Base-by-base conservation (phyloP, 2,113 vertebrate genomes). In the Chaetorhynchus papuensis region DNA sequence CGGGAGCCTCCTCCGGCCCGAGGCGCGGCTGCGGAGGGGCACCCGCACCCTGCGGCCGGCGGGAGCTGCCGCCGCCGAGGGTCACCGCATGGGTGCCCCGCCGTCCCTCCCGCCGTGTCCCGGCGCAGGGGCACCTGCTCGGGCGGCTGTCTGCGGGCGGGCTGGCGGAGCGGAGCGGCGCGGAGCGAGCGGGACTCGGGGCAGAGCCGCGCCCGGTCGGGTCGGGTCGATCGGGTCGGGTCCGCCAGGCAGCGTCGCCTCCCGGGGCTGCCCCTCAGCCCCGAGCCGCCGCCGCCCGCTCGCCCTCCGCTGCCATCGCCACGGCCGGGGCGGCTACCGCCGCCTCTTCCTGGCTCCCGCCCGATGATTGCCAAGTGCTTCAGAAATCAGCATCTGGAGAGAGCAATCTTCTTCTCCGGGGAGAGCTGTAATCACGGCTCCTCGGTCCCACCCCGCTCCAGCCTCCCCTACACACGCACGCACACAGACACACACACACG, bases 311-410 rank as follows among this genome's bases (percentile, higher is more conserved):
- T 93, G 93, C 94, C 80, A 90, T 95, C 37, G 83, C 76, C 65
- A 66, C 93, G 64, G 93, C 93, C 86, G 70, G 87, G 72, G 90
- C 61, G 85, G 92, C 93, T 88, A 88, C 93, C 30, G 69, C 92
- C 59, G 83, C 87, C 50, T 90, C 74, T 87, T 79, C 82, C 79
- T 11, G 72, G 87, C 88, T 91, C 90, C 97, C 60, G 97, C 94
- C 91, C 47, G 88, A 95, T 97, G 97, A 97, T 96, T 97, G 96
- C 96, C 96, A 93, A 97, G 98, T 94, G 98, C 97, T 93, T 94
- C 81, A 80, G 96, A 96, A 97, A 98, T 96, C 97, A 97, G 98
- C 98, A 98, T 98, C 98, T 98, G 98, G 97, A 98, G 98, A 96
- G 96, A 94, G 97, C 98, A 85, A 93, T 97, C 97, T 97, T 96